These are phyloP conservation scores for Eucidaris tribuloides DNA, from an alignment of 35 echinoderm and acorn worm species.

Conservation along the genomic window DNA sequence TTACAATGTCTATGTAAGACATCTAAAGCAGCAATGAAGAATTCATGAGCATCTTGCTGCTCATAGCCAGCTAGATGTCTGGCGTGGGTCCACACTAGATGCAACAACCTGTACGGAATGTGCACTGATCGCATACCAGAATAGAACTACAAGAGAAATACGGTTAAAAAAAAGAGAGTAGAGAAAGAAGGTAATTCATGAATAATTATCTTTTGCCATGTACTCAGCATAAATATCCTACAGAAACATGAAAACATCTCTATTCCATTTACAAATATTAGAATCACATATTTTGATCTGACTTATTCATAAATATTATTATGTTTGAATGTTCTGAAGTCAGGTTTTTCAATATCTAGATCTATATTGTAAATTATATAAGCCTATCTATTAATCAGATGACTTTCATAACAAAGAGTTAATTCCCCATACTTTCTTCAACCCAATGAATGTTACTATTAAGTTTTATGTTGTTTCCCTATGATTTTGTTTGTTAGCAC, in stretches of 20 bases:
- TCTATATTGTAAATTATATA: too few relatives aligned
- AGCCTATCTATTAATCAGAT: too few relatives aligned
- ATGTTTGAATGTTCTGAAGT: too few relatives aligned
- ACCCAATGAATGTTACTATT: too few relatives aligned
- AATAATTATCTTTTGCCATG: not conserved
- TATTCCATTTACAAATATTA: too few relatives aligned
- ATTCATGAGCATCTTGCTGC: constrained; percentile 99
- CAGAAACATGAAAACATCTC: not conserved
- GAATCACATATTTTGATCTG: too few relatives aligned
- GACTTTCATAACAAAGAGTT: too few relatives aligned
- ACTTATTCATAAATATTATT: too few relatives aligned
- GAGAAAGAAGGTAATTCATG: not conserved
- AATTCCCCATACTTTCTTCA: too few relatives aligned
- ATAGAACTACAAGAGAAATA: constrained; percentile 75
- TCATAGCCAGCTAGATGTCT: constrained; percentile 98
- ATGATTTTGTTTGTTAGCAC: too few relatives aligned
- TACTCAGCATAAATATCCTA: not conserved
- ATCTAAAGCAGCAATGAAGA: constrained; percentile 98
- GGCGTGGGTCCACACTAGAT: constrained; percentile 98
- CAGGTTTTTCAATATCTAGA: too few relatives aligned
- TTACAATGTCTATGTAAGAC: constrained; percentile 99
- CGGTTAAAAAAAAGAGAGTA: not conserved
- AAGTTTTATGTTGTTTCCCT: too few relatives aligned
- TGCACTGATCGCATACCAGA: constrained; percentile 92
- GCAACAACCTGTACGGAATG: constrained; percentile 97